Evolutionary conservation across 2,888 invertebrate genomes (phyloP), one percentile per base, ranked within the genome.

Genomic region (Seira ritae): DNA sequence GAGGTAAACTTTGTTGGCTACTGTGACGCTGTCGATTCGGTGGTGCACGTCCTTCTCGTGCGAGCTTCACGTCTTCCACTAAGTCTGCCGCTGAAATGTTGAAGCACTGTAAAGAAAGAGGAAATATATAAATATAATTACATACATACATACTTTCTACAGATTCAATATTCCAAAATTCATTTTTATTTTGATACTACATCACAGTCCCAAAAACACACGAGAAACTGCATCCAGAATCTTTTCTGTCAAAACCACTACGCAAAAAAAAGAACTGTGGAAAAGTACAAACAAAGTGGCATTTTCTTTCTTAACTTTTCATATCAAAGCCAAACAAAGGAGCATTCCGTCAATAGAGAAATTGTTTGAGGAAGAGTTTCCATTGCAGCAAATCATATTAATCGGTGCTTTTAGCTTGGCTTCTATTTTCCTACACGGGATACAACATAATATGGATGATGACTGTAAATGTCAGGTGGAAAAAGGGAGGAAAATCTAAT

Each of bases 11-110:
- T 88, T 89, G 84, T 74, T 89, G 87, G 77, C 89, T 87, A 62
- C 85, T 87, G 75, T 87, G 88, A 68, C 86, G 86, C 42, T 79
- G 82, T 73, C 87, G 89, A 60, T 89, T 89, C 12, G 90, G 89
- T 60, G 91, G 90, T 80, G 94, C 91, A 90, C 94, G 94, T 12
- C 95, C 94, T 89, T 92, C 92, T 86, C 94, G 92, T 85, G 94
- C 90, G 90, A 94, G 93, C 90, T 95, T 95, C 86, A 97, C 92
- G 90, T 97, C 96, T 91, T 96, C 96, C 20, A 96, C 96, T 86
- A 97, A 92, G 88, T 95, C 95, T 90, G 95, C 94, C 8, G 96
- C 96, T 67, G 95, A 95, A 88, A 95, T 94, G 89, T 94, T 94
- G 91, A 95, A 95, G 90, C 95, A 95, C 93, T 97, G 97, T 31